Base-by-base conservation (phyloP, 2,888 invertebrate genomes). In the Toxonevra muliebris region DNA sequence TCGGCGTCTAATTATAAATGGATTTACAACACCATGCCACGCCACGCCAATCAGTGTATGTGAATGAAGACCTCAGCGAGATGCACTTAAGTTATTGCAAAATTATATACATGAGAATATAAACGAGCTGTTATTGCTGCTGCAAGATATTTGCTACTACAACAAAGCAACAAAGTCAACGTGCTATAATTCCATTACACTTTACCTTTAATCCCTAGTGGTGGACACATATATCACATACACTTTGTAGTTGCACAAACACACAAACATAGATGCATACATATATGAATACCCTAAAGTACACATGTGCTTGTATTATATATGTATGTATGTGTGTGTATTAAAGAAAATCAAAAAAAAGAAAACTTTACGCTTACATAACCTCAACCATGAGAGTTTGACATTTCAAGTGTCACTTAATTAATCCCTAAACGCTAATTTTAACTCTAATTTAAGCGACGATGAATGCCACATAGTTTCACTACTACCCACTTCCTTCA, bases 361-460 rank as follows among this genome's bases (percentile, higher is more conserved):
- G 55, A 53, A 61, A 64, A 59, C 52, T 55, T 48, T 41, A 42
- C 52, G 42, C 41, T 60, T 54, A 61, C 59, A 61, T 69, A 61
- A 65, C 40, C 57, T 61, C 61, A 55, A 57, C 55, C 45, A 13
- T 42, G 58, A 65, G 66, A 59, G 71, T 63, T 73, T 65, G 68
- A 65, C 68, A 71, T 65, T 62, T 75, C 73, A 74, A 73, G 73
- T 74, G 72, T 71, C 73, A 70, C 68, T 71, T 75, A 75, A 76
- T 76, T 74, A 75, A 74, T 73, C 74, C 74, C 74, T 20, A 53
- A 69, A 71, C 71, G 70, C 70, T 71, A 72, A 75, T 73, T 73
- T 73, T 66, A 63, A 52, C 48, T 41, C 20, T 30, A 30, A 30
- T 30, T 30, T 30, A 30, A 30, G 30, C 30, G 7, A 30, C 30